Percentiles rank a stretch among this genome's conserved stretches.
Evolutionary conservation across 2,888 invertebrate species (phyloP).

Genomic region (Trichacis sp.): DNA sequence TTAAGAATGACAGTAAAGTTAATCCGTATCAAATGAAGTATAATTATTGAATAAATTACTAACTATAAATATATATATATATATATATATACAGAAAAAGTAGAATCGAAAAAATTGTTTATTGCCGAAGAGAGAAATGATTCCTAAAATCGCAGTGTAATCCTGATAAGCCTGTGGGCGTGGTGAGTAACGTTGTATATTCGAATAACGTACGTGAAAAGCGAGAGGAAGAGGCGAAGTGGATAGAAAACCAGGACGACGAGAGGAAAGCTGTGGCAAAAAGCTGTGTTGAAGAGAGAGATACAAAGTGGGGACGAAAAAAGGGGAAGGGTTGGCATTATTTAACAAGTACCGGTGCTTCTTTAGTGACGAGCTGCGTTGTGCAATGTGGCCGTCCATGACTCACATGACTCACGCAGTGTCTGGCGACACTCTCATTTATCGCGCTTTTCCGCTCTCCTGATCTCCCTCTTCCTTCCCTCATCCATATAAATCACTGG

Average conservation of each 20-base stretch:
- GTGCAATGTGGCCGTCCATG: conserved; percentile 30
- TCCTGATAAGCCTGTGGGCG: not conserved
- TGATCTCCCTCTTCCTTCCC: conserved; percentile 22
- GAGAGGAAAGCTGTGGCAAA: too few relatives aligned
- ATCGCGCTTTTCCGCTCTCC: conserved; percentile 26
- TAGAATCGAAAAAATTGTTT: too few relatives aligned
- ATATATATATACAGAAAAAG: too few relatives aligned
- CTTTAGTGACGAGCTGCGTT: conserved; percentile 23
- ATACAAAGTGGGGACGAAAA: not conserved
- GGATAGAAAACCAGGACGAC: not conserved
- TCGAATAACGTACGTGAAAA: not conserved
- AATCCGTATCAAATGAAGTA: too few relatives aligned
- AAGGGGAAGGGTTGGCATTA: conserved; percentile 10
- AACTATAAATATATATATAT: too few relatives aligned
- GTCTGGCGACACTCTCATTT: conserved; percentile 47
- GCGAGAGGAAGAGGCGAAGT: not conserved
- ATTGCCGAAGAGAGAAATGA: too few relatives aligned
- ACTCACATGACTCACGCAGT: conserved; percentile 36
- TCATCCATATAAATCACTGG: too few relatives aligned
- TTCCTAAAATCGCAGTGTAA: too few relatives aligned
- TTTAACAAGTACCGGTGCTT: conserved; percentile 18
- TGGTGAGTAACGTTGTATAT: conserved; percentile 6
- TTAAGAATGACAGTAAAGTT: too few relatives aligned
- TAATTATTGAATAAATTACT: too few relatives aligned
- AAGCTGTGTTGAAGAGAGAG: too few relatives aligned